Conservation (phyloP, 2,797 vertebrate species). For the Oreortyx pictus region DNA sequence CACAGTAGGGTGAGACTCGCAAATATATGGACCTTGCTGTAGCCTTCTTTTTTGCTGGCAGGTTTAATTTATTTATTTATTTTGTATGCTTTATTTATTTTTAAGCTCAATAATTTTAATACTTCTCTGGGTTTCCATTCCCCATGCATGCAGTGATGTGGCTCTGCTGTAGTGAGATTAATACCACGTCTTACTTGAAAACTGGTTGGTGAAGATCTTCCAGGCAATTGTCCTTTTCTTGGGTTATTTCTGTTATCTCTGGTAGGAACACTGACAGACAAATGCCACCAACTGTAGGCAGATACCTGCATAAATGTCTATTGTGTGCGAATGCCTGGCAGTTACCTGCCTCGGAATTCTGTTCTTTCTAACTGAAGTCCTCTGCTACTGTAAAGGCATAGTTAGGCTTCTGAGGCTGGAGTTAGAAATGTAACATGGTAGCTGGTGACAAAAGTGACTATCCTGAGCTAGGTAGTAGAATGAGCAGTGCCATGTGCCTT, state of each 20-base stretch:
- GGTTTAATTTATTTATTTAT: too few relatives aligned
- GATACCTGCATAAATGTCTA: background rate
- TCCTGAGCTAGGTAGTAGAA: background rate
- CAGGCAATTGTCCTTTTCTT: background rate
- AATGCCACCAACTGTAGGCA: background rate
- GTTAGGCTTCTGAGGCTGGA: background rate
- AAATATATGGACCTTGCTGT: background rate
- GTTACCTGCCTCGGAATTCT: constrained; percentile 9
- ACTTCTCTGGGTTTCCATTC: background rate
- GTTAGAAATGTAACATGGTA: background rate
- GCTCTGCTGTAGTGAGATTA: background rate
- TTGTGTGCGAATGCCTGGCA: background rate
- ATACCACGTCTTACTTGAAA: background rate
- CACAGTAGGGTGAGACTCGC: background rate
- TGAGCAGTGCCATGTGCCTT: background rate
- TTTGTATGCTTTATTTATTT: background rate
- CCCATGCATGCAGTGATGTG: rapidly evolving
- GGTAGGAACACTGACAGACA: background rate
- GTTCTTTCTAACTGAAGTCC: background rate
- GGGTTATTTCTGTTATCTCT: background rate
- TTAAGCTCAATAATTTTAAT: background rate
- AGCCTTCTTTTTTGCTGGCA: background rate
- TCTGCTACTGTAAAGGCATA: background rate
- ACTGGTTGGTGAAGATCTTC: background rate
- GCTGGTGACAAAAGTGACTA: background rate